These are phyloP conservation scores for Enteromius trimaculatus DNA, from an alignment of 2,797 vertebrate genomes.

Conservation along the genomic window DNA sequence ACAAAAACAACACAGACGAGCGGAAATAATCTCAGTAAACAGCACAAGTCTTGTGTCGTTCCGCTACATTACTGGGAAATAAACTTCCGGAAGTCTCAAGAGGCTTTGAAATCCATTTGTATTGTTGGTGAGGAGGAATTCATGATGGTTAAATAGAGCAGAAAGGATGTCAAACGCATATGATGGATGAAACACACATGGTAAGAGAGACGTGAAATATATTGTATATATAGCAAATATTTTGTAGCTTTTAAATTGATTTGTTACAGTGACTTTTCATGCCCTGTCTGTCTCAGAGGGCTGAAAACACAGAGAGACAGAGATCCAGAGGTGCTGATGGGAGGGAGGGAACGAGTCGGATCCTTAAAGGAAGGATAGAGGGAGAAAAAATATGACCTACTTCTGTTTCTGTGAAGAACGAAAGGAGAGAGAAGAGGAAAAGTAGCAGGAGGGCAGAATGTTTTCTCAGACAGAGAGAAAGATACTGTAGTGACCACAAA, in stretches of 20 bases:
- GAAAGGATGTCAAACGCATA: neutral
- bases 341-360: constrained; percentile 1
- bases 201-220: neutral
- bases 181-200: neutral
- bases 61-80: neutral
- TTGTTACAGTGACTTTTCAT: neutral
- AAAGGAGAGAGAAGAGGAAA: constrained; percentile 20
- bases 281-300: constrained; percentile 8
- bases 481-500: neutral
- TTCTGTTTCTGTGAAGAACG: constrained; percentile 71
- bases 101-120: constrained; percentile 13
- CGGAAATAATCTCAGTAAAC: constrained; percentile 6
- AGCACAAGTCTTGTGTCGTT: neutral
- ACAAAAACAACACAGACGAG: constrained; percentile 3
- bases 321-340: constrained; percentile 25
- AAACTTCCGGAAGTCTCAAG: neutral
- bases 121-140: neutral
- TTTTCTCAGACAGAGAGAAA: neutral
- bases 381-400: constrained; percentile 70
- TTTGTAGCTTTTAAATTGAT: neutral
- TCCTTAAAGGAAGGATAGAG: constrained; percentile 22
- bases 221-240: neutral
- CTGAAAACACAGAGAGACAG: constrained; percentile 34
- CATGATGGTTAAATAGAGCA: neutral
- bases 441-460: neutral